Percentiles rank a stretch among this genome's conserved stretches.
phyloP scores from a whole-genome alignment of 2,113 vertebrate genomes.

The Monopterus albus region DNA sequence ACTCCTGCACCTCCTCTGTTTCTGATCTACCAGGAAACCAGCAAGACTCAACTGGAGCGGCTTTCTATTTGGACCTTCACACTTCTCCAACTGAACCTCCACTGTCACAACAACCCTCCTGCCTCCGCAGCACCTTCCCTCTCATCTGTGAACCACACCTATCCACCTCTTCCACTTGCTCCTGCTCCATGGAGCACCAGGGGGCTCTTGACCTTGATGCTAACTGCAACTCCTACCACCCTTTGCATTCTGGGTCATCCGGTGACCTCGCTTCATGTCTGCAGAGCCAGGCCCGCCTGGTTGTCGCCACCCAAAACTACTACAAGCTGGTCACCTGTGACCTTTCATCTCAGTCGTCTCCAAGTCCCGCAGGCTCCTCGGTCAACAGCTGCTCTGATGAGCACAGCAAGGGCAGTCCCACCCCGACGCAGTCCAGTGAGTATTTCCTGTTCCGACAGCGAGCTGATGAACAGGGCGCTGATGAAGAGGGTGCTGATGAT shows the following conservation, averaged over 20 bases:
- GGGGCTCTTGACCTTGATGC: slow-evolving; percentile 88
- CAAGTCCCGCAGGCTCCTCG: slow-evolving; percentile 92
- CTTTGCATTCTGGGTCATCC: slow-evolving; percentile 73
- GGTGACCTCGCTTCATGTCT: slow-evolving; percentile 89
- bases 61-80: slow-evolving; percentile 96
- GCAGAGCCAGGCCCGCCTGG: slow-evolving; percentile 93
- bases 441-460: slow-evolving; percentile 94
- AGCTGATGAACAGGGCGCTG: slow-evolving; percentile 60
- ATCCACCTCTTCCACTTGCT: slow-evolving; percentile 85
- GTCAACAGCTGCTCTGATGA: slow-evolving; percentile 96
- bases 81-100: slow-evolving; percentile 90
- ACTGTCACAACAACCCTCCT: slow-evolving; percentile 19
- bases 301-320: slow-evolving; percentile 98
- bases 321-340: slow-evolving; percentile 98
- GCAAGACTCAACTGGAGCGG: slow-evolving; percentile 47
- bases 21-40: slow-evolving; percentile 74
- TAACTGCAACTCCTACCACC: slow-evolving; percentile 94
- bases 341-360: slow-evolving; percentile 95
- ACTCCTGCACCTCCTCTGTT: slow-evolving; percentile 87
- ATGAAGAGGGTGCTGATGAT: slow-evolving; percentile 60
- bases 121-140: slow-evolving; percentile 76
- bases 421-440: slow-evolving; percentile 87
- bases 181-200: slow-evolving; percentile 79
- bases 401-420: slow-evolving; percentile 89
- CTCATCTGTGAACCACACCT: slow-evolving; percentile 78